Evolutionary conservation across 2,113 vertebrate species (phyloP).

Genomic region (Peromyscus polionotus): DNA sequence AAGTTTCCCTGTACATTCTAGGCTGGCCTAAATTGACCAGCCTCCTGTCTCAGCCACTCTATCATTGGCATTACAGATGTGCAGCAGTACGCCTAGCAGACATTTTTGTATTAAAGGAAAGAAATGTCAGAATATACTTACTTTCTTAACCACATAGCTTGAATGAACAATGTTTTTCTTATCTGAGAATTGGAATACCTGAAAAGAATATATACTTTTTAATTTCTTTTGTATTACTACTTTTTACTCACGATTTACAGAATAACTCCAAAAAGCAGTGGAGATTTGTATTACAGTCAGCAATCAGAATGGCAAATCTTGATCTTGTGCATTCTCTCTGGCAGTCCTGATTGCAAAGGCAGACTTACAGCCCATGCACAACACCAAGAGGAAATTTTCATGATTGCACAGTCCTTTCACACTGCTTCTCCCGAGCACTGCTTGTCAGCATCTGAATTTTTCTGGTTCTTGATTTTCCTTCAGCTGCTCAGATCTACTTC

Average conservation of each 20-base stretch:
- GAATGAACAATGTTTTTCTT: background rate
- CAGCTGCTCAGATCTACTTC: background rate
- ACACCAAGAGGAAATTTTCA: constrained; percentile 13
- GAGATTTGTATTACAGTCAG: constrained; percentile 61
- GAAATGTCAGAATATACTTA: background rate
- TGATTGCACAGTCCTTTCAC: background rate
- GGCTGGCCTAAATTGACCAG: background rate
- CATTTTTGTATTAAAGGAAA: constrained; percentile 1
- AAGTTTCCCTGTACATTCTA: too few species aligned
- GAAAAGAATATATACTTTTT: background rate
- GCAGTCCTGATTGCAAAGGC: constrained; percentile 46
- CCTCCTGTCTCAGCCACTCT: background rate
- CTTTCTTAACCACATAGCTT: background rate
- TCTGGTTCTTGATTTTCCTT: constrained; percentile 30
- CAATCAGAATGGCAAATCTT: constrained; percentile 40
- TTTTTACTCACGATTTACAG: constrained; percentile 31
- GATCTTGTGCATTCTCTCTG: background rate
- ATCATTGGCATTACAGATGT: background rate
- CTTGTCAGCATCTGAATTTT: background rate
- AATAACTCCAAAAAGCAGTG: constrained; percentile 24
- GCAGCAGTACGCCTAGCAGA: rapidly evolving
- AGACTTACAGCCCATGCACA: background rate
- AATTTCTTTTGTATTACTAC: constrained; percentile 36
- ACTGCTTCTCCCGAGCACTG: background rate
- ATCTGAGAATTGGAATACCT: constrained; percentile 5